Conservation (phyloP, 2,888 invertebrate genomes). For the Calephelis perditalis region DNA sequence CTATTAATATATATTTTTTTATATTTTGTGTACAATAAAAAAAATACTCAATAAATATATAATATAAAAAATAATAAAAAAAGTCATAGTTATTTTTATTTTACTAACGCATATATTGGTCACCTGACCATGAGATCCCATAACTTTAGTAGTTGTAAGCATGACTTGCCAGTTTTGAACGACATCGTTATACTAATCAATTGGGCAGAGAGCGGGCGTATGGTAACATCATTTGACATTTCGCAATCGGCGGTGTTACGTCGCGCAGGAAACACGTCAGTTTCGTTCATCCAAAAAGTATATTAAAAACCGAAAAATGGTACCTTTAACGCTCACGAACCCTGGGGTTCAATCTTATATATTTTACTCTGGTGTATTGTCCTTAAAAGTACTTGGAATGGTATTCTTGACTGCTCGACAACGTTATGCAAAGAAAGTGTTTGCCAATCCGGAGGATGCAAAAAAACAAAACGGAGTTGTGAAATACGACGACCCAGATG, state of each 20-base stretch:
- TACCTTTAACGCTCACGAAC: constrained; percentile 37
- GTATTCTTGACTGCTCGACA: constrained; percentile 39
- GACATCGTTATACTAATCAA: neutral
- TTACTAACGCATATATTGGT: no score
- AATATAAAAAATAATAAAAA: no score
- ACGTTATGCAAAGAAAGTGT: constrained; percentile 46
- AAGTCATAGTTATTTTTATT: no score
- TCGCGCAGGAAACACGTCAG: constrained; percentile 15
- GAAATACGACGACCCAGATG: constrained; percentile 53
- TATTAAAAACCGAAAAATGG: constrained; percentile 30
- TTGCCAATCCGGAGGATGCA: constrained; percentile 55
- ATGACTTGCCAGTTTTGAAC: neutral
- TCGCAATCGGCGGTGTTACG: constrained; percentile 15
- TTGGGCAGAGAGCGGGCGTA: neutral
- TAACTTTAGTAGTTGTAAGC: neutral
- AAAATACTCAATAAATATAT: no score
- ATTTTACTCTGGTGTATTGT: constrained; percentile 46
- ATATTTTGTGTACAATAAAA: no score
- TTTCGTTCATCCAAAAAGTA: constrained; percentile 7
- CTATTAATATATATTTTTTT: no score
- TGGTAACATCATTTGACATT: neutral
- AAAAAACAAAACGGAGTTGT: constrained; percentile 40
- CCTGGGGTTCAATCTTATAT: constrained; percentile 43
- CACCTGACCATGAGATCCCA: no score
- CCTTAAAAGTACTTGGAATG: constrained; percentile 45